phyloP scores from a whole-genome alignment of 2,888 invertebrate genomes.

The Bembecia ichneumoniformis region DNA sequence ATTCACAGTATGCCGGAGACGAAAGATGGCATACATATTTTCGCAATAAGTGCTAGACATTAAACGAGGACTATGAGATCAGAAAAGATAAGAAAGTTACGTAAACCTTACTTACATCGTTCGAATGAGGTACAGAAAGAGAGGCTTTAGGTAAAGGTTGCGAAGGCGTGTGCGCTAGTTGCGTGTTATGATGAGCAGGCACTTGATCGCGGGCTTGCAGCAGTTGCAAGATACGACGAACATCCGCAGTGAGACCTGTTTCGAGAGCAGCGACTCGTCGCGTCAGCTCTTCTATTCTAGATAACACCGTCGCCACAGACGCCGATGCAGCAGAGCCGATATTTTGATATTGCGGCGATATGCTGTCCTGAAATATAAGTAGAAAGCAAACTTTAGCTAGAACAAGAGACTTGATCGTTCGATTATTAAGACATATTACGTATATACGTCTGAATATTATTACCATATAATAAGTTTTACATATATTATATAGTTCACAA shows the following conservation, averaged over 20 bases:
- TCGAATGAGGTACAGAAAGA: constrained; percentile 54
- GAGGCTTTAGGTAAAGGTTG: constrained; percentile 54
- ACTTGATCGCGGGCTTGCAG: constrained; percentile 61
- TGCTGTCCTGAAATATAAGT: constrained; percentile 38
- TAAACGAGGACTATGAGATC: too few relatives aligned
- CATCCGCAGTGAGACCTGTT: constrained; percentile 80
- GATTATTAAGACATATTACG: too few relatives aligned
- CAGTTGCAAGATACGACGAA: constrained; percentile 79
- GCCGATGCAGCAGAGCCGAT: constrained; percentile 48
- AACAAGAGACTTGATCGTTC: too few relatives aligned
- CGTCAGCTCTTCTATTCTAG: constrained; percentile 78
- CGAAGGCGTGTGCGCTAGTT: constrained; percentile 47
- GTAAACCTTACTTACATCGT: constrained; percentile 29
- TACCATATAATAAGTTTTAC: too few relatives aligned
- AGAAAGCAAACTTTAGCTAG: constrained; percentile 2
- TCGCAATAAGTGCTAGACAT: too few relatives aligned
- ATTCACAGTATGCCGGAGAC: too few relatives aligned
- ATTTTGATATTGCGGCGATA: constrained; percentile 65
- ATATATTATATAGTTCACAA: too few relatives aligned
- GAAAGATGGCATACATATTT: too few relatives aligned
- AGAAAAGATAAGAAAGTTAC: too few relatives aligned
- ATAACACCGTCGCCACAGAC: constrained; percentile 70
- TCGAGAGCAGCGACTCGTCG: constrained; percentile 80
- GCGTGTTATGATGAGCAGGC: constrained; percentile 29
- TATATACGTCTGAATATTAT: too few relatives aligned